phyloP scores from a whole-genome alignment of 2,113 vertebrate genomes.

The Stictonetta naevosa region DNA sequence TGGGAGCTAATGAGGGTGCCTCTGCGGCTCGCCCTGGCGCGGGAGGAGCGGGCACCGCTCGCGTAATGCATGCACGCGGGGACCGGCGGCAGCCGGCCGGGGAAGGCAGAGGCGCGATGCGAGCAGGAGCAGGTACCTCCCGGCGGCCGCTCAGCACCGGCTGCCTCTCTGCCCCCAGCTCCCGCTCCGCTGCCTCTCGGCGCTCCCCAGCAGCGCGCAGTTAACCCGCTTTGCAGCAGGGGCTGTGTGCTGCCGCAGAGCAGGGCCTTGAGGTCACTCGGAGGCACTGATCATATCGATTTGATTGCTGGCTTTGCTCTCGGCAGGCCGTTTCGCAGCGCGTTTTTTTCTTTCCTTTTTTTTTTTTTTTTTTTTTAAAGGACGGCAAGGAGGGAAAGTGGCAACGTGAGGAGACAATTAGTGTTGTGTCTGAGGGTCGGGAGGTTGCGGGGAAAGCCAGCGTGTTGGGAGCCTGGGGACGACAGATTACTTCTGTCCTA shows the following conservation, averaged over 20 bases:
- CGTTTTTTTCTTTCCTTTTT: background rate
- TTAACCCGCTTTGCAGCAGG: background rate
- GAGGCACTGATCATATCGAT: background rate
- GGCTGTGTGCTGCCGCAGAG: background rate
- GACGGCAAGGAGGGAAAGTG: slow-evolving; percentile 57
- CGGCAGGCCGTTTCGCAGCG: background rate
- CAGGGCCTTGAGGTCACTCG: slow-evolving; percentile 49
- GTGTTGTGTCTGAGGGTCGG: slow-evolving; percentile 52
- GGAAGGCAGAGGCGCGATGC: too few relatives aligned
- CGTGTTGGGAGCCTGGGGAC: slow-evolving; percentile 75
- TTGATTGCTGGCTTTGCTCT: background rate
- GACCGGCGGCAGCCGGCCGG: background rate
- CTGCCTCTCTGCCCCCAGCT: background rate
- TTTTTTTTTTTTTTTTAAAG: slow-evolving; percentile 7
- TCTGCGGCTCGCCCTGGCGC: slow-evolving; percentile 5
- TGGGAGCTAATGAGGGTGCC: slow-evolving; percentile 55
- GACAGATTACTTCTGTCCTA: slow-evolving; percentile 76
- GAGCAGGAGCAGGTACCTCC: too few relatives aligned
- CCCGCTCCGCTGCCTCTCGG: background rate
- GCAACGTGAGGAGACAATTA: slow-evolving; percentile 62
- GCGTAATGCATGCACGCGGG: slow-evolving; percentile 54
- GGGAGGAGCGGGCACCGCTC: slow-evolving; percentile 40
- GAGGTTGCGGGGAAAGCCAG: slow-evolving; percentile 47
- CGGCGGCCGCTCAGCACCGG: too few relatives aligned
- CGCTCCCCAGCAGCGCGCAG: background rate